Conservation (phyloP, 2,797 vertebrate species). For the Alosa sapidissima region DNA sequence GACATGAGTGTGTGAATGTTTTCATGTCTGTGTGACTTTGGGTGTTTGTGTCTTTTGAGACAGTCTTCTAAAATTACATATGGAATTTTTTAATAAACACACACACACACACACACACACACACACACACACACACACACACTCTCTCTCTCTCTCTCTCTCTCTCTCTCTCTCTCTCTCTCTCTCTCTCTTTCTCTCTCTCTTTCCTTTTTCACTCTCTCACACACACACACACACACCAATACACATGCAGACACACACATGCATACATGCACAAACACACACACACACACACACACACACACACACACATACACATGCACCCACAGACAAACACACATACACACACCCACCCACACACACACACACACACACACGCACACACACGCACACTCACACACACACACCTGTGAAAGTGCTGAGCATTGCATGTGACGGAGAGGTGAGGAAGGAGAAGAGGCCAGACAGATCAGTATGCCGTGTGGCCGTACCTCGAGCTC, state of each 20-base stretch:
- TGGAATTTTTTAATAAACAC: background rate
- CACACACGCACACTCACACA: conserved; percentile 20
- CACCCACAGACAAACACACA: conserved; percentile 3
- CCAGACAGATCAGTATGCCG: background rate
- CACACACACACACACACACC: background rate
- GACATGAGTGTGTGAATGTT: background rate
- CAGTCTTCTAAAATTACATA: background rate
- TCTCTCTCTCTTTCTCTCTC: conserved; percentile 14
- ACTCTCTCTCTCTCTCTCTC: background rate
- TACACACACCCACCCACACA: conserved; percentile 23
- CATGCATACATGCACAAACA: background rate
- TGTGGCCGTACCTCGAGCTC: background rate
- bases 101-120: conserved; percentile 4
- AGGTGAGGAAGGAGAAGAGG: background rate
- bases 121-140: background rate
- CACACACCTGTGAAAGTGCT: conserved; percentile 29
- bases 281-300: background rate
- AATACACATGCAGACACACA: no score
- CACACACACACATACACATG: background rate
- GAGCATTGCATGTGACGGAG: background rate
- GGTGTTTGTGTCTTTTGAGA: conserved; percentile 8
- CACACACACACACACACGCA: conserved; percentile 23
- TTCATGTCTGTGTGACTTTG: conserved; percentile 13
- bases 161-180: background rate
- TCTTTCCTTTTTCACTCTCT: background rate